Base-by-base conservation (phyloP, 1,140 invertebrate species). In the Diabrotica undecimpunctata region DNA sequence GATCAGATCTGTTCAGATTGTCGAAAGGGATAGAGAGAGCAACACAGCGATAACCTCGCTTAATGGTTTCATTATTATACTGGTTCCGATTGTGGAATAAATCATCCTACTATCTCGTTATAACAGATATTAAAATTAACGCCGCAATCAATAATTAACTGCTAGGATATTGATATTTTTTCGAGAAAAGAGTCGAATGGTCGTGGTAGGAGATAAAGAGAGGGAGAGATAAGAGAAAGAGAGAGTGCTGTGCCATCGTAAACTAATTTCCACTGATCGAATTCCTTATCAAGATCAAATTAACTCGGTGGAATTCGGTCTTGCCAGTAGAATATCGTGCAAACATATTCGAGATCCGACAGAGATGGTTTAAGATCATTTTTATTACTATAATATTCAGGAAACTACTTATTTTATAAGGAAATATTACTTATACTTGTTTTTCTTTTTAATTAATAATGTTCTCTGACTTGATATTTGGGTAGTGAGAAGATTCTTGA, bases 31-130 rank as follows among this genome's bases (percentile, higher is more conserved):
- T 65, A 25, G 25, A 25, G 25, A 25, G 25, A 25, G 25, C 25
- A 10, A 68, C 61, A 56, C 60, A 68, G 41, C 64, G 67, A 68
- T 68, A 68, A 68, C 65, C 46, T 58, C 54, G 56, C 66, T 65
- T 68, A 68, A 68, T 68, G 67, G 67, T 68, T 68, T 68, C 60
- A 68, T 68, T 68, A 68, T 68, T 68, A 68, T 68, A 68, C 67
- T 68, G 67, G 67, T 68, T 68, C 63, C 61, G 63, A 68, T 68
- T 65, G 67, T 62, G 56, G 52, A 38, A 65, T 68, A 68, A 68
- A 68, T 68, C 67, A 65, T 68, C 56, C 52, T 55, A 46, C 54
- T 50, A 64, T 65, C 61, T 64, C 59, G 61, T 65, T 65, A 68
- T 67, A 60, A 64, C 62, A 64, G 62, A 67, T 67, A 68, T 68